A percentile compares a stretch with the other conserved stretches of the same genome.
phyloP scores from a whole-genome alignment of 1,140 invertebrate genomes.

The Halyomorpha halys region DNA sequence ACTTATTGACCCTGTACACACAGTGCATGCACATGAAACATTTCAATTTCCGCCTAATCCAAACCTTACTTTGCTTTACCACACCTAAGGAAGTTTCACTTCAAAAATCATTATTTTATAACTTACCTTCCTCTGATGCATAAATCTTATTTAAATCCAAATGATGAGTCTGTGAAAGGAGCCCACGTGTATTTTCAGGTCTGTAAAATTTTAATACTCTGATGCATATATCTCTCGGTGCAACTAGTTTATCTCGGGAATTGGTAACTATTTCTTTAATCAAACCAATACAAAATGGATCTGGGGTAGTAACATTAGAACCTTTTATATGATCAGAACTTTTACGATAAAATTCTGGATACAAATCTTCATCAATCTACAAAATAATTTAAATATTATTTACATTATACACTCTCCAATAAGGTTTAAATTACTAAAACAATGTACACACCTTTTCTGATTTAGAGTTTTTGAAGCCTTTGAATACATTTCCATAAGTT shows the following conservation, averaged over 20 bases:
- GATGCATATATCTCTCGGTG: constrained; percentile 50
- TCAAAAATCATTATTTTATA: too few relatives aligned
- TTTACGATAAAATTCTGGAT: constrained; percentile 70
- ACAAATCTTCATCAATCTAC: constrained; percentile 57
- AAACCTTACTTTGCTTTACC: too few relatives aligned
- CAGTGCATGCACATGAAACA: too few relatives aligned
- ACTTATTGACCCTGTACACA: too few relatives aligned
- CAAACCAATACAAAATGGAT: constrained; percentile 63
- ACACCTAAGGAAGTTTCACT: too few relatives aligned
- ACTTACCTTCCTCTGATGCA: constrained; percentile 61
- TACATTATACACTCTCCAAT: neutral
- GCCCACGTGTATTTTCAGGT: constrained; percentile 60
- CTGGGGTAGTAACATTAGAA: constrained; percentile 58
- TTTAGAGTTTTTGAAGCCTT: constrained; percentile 14
- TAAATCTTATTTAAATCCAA: constrained; percentile 64
- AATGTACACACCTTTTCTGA: constrained; percentile 4
- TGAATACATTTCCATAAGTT: constrained; percentile 34
- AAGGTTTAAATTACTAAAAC: neutral
- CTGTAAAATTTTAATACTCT: constrained; percentile 62
- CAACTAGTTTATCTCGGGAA: constrained; percentile 40
- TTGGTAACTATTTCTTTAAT: constrained; percentile 47
- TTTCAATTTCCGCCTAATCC: too few relatives aligned
- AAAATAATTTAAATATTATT: too few relatives aligned
- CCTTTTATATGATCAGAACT: constrained; percentile 55
- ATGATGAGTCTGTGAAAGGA: constrained; percentile 41